Evolutionary conservation across 2,113 vertebrate genomes (phyloP), one percentile per base, ranked within the genome.

Genomic region (Megaceryle torquata): DNA sequence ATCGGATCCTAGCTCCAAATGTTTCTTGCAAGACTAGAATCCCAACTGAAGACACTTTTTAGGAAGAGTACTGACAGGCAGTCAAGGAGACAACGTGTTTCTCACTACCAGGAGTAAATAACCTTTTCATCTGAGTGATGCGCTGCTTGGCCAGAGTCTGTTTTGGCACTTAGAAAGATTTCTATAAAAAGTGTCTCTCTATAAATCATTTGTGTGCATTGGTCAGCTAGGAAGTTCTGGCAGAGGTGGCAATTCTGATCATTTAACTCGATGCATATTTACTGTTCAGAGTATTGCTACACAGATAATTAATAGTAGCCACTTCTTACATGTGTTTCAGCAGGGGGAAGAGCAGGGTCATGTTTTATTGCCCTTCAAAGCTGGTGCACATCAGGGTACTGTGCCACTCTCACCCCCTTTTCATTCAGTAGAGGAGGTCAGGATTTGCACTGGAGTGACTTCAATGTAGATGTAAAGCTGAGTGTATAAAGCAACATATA

Each of bases 321-420:
- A 71, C 3, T 48, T 31, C 39, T 31, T 31, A 16, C 1, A 6
- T 75, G 19, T 44, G 33, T 65, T 26, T 39, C 33, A 41, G 29
- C 0, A 0, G 4, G 18, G 29, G 8, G 31, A 18, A 46, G 6
- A 53, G 28, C 15, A 21, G 50, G 43, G 26, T 3, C 3, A 1
- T 6, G 8, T 51, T 19, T 48, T 68, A 11, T 65, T 57, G 69
- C 33, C 46, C 41, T 50, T 76, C 12, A 26, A 11, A 64, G 44
- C 24, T 19, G 11, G 44, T 61, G 44, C n/a, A 8, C 41, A 54
- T 26, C 1, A 9, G 8, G n/a, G 56, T 64, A 8, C 54, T 41
- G 37, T 88, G 64, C 48, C 20, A 24, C 50, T 41, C 41, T 29
- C 37, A 28, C 13, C n/a, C 21, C 9, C 0, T 39, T 17, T 50